Percentiles rank a stretch among this genome's conserved stretches.
Conservation (phyloP, 30 jellyfish, hydroid and myxozoan species). For the Pseudorhiza aurosa region DNA sequence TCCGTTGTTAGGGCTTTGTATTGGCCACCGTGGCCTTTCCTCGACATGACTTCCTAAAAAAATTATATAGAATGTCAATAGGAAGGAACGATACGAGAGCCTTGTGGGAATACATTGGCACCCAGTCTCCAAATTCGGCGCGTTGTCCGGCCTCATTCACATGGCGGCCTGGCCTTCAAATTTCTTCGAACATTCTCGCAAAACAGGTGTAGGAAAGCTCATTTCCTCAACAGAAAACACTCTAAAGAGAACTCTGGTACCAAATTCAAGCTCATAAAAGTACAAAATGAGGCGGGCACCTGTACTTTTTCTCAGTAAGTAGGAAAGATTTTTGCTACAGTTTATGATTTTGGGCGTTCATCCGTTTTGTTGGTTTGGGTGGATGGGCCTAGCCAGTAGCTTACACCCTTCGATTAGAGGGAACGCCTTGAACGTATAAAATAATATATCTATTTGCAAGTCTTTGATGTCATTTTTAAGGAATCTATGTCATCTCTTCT, state of each 20-base stretch:
- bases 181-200: conserved; percentile 65
- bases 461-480: too few species aligned
- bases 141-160: conserved; percentile 49
- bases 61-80: neutral
- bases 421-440: neutral
- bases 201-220: conserved; percentile 29
- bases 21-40: too few species aligned
- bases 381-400: conserved; percentile 6
- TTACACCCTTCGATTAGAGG: neutral
- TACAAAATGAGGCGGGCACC: conserved; percentile 88
- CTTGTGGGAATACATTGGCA: neutral
- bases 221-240: conserved; percentile 1
- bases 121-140: conserved; percentile 12
- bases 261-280: neutral
- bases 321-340: neutral
- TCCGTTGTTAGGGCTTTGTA: too few species aligned
- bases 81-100: neutral
- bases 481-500: too few species aligned
- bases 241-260: neutral
- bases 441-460: too few species aligned
- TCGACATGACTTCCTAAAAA: neutral
- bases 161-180: conserved; percentile 36
- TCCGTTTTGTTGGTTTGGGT: neutral
- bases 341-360: neutral
- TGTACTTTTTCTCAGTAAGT: conserved; percentile 90